A percentile compares a stretch with the other conserved stretches of the same genome.
Evolutionary conservation across 2,888 invertebrate species (phyloP).

Genomic region (Tryphoninae sp.): DNA sequence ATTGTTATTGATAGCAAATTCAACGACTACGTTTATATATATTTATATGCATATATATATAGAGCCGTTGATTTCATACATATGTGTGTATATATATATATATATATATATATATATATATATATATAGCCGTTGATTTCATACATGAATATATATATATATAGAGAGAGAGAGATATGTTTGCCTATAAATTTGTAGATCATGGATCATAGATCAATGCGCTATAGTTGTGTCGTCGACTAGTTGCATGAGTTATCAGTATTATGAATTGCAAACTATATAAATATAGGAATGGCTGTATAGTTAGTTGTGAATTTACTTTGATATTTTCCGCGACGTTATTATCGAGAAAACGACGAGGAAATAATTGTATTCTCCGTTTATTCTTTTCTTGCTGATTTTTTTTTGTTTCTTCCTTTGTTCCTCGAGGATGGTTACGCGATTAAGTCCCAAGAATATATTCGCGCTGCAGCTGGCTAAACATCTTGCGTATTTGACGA

Average conservation of each 20-base stretch:
- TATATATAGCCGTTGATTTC: neutral
- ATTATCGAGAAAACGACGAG: too few relatives aligned
- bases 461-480: slow-evolving; percentile 42
- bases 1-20: neutral
- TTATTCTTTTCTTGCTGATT: neutral
- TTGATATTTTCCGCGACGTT: neutral
- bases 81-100: neutral
- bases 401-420: neutral
- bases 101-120: neutral
- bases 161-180: too few relatives aligned
- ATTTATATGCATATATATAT: neutral
- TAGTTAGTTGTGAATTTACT: slow-evolving; percentile 1
- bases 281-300: slow-evolving; percentile 13
- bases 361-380: neutral
- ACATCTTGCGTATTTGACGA: slow-evolving; percentile 32
- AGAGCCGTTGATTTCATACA: too few relatives aligned
- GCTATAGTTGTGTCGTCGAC: slow-evolving; percentile 27
- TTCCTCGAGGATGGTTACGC: neutral
- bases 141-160: neutral
- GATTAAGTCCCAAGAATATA: slow-evolving; percentile 10
- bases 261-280: slow-evolving; percentile 10
- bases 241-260: slow-evolving; percentile 34
- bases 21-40: neutral
- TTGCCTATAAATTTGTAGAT: neutral
- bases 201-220: neutral